Conservation (phyloP, 2,113 vertebrate species). For the Lamprologus sp. region DNA sequence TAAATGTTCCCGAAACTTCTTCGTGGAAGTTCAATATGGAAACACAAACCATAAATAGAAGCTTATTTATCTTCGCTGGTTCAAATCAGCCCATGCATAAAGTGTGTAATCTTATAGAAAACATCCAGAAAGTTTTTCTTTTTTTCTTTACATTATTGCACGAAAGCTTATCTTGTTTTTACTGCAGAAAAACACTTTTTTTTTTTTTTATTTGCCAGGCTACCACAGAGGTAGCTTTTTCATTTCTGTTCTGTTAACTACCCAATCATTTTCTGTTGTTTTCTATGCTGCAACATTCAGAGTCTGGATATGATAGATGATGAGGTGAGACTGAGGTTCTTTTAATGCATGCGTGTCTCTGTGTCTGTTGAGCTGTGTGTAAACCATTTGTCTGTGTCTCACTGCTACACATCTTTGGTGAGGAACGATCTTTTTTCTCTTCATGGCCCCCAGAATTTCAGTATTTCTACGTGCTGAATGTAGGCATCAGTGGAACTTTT, state of each 20-base stretch:
- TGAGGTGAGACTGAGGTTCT: conserved; percentile 82
- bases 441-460: neutral
- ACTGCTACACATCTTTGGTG: neutral
- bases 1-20: neutral
- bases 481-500: neutral
- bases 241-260: conserved; percentile 52
- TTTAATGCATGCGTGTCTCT: neutral
- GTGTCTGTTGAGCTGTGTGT: neutral
- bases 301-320: conserved; percentile 99
- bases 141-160: neutral
- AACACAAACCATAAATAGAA: neutral
- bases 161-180: neutral
- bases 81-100: neutral
- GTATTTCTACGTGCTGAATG: neutral
- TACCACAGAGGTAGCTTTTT: neutral
- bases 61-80: neutral
- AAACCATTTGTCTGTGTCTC: neutral
- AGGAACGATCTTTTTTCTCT: neutral
- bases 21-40: neutral
- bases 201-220: neutral
- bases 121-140: neutral
- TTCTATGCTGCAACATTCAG: conserved; percentile 78
- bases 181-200: neutral
- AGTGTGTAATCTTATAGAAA: neutral
- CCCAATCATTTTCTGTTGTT: conserved; percentile 69